These are phyloP conservation scores for Mus pahari DNA, from an alignment of 2,113 vertebrate genomes.

Conservation along the genomic window DNA sequence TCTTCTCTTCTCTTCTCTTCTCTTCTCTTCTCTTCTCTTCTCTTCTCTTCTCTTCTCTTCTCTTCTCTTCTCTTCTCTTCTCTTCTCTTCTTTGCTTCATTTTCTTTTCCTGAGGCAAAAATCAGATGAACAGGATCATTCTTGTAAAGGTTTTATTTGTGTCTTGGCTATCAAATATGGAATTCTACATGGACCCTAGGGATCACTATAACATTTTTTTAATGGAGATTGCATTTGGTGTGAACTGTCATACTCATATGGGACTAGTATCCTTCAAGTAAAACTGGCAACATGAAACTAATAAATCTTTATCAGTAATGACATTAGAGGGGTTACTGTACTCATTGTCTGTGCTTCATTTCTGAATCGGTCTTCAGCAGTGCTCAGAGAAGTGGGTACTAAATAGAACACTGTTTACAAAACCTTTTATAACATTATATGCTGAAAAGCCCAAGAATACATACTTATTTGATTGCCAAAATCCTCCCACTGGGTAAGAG, in stretches of 20 bases:
- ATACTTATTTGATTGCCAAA: conserved; percentile 76
- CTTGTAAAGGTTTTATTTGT: conserved; percentile 88
- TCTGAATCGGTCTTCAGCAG: conserved; percentile 73
- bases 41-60: too few relatives aligned
- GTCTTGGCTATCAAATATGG: conserved; percentile 86
- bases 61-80: too few relatives aligned
- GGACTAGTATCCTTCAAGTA: conserved; percentile 85
- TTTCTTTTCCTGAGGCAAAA: conserved; percentile 71
- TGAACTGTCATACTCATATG: conserved; percentile 86
- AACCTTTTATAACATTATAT: conserved; percentile 77
- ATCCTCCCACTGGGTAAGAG: conserved; percentile 76
- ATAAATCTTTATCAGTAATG: conserved; percentile 86
- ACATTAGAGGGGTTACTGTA: conserved; percentile 84
- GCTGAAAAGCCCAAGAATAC: conserved; percentile 74
- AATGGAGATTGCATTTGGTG: conserved; percentile 85
- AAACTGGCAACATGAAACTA: conserved; percentile 86
- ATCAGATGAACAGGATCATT: conserved; percentile 83
- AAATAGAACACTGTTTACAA: conserved; percentile 78
- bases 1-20: too few relatives aligned
- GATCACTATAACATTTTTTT: conserved; percentile 88
- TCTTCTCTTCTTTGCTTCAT: too few relatives aligned
- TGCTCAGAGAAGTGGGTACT: conserved; percentile 69
- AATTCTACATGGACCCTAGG: conserved; percentile 84
- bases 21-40: too few relatives aligned
- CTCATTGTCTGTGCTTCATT: conserved; percentile 76